Evolutionary conservation across 2,888 invertebrate genomes (phyloP).

Genomic region (Drosophila mettleri): DNA sequence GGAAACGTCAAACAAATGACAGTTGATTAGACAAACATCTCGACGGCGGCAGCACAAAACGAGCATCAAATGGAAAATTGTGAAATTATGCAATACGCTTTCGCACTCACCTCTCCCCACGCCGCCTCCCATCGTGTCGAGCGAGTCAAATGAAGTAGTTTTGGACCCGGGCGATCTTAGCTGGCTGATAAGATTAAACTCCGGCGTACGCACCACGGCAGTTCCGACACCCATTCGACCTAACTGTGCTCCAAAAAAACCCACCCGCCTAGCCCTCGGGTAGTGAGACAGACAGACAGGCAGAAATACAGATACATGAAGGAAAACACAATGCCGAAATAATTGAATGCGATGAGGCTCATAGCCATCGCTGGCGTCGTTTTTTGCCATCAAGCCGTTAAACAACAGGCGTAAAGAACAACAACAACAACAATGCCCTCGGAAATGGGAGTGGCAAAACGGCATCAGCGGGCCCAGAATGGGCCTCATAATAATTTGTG

Average conservation of each 20-base stretch:
- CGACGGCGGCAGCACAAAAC: constrained; percentile 77
- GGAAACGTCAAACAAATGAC: constrained; percentile 84
- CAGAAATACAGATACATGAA: constrained; percentile 44
- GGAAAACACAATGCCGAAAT: constrained; percentile 75
- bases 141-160: constrained; percentile 76
- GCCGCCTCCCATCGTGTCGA: background rate
- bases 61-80: constrained; percentile 84
- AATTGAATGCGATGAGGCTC: constrained; percentile 81
- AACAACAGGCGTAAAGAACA: constrained; percentile 74
- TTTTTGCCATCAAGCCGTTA: constrained; percentile 79
- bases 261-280: constrained; percentile 46
- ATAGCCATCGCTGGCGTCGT: constrained; percentile 70
- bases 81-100: constrained; percentile 84
- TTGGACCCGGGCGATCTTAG: constrained; percentile 72
- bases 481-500: constrained; percentile 78
- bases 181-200: constrained; percentile 75
- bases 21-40: constrained; percentile 84
- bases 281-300: constrained; percentile 6
- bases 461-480: constrained; percentile 47
- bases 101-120: constrained; percentile 45
- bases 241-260: constrained; percentile 15
- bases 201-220: constrained; percentile 65
- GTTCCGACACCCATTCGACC: constrained; percentile 51
- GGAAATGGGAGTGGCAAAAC: constrained; percentile 38
- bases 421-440: constrained; percentile 37